phyloP scores from a whole-genome alignment of 2,888 invertebrate genomes.

The Pyrgus malvae region DNA sequence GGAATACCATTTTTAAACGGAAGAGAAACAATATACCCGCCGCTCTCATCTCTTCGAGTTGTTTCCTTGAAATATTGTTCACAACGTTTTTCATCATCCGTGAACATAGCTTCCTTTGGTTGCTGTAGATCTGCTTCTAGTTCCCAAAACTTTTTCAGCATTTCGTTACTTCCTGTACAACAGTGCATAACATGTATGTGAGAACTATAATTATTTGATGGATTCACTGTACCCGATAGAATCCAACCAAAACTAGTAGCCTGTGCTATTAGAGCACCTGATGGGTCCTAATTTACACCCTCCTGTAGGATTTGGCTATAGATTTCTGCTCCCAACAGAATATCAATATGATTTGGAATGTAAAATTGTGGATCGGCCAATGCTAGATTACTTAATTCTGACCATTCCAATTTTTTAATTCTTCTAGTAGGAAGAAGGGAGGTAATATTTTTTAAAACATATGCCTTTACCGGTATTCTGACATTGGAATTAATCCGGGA shows the following conservation, averaged over 20 bases:
- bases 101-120: slow-evolving; percentile 1
- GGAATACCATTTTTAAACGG: not conserved
- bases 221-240: not conserved
- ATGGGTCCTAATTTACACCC: slow-evolving; percentile 23
- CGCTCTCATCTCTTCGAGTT: not conserved
- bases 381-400: not conserved
- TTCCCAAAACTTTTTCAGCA: slow-evolving; percentile 7
- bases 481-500: not conserved
- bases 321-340: slow-evolving; percentile 37
- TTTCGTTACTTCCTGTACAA: not conserved
- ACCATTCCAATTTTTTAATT: not conserved
- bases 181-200: slow-evolving; percentile 14
- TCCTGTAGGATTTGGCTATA: slow-evolving; percentile 33
- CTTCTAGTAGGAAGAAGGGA: slow-evolving; percentile 1
- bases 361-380: slow-evolving; percentile 30
- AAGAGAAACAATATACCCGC: slow-evolving; percentile 3
- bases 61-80: slow-evolving; percentile 1
- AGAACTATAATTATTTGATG: not conserved
- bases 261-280: slow-evolving; percentile 2
- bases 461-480: not conserved
- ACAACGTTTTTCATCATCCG: slow-evolving; percentile 2
- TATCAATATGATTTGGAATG: slow-evolving; percentile 32
- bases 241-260: slow-evolving; percentile 11
- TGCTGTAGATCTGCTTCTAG: not conserved
- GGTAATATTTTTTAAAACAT: slow-evolving; percentile 5